Percentiles rank a stretch among this genome's conserved stretches.
phyloP scores from a whole-genome alignment of 2,113 vertebrate genomes.

The Solea solea region DNA sequence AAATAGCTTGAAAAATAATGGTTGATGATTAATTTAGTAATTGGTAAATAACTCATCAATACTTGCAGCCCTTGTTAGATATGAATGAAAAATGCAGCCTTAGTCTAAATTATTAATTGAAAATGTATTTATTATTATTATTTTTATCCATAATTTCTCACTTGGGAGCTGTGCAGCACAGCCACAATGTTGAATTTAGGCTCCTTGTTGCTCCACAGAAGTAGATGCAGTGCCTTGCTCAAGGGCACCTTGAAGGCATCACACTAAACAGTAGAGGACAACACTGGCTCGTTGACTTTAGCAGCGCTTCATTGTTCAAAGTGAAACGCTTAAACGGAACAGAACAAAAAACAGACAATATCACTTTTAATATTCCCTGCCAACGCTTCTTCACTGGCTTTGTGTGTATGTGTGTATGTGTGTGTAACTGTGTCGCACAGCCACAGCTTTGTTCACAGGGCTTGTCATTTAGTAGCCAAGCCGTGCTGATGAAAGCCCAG shows the following conservation, averaged over 20 bases:
- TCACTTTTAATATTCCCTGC: slow-evolving; percentile 43
- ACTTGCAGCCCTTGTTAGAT: too few relatives aligned
- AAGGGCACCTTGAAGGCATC: slow-evolving; percentile 13
- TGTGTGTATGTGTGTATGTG: neutral
- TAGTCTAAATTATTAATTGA: too few relatives aligned
- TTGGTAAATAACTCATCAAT: too few relatives aligned
- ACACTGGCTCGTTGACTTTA: slow-evolving; percentile 12
- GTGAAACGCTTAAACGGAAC: neutral
- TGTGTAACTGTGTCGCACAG: slow-evolving; percentile 49
- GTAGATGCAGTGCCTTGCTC: slow-evolving; percentile 19
- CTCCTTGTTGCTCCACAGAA: neutral
- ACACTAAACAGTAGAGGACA: slow-evolving; percentile 17
- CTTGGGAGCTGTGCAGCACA: neutral
- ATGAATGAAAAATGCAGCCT: too few relatives aligned
- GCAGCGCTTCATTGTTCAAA: slow-evolving; percentile 1
- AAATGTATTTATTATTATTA: too few relatives aligned
- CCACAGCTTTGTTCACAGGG: slow-evolving; percentile 57
- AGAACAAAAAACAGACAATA: slow-evolving; percentile 40
- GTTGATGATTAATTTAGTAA: too few relatives aligned
- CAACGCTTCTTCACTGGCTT: slow-evolving; percentile 4
- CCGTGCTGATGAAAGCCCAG: slow-evolving; percentile 59
- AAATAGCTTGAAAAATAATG: too few relatives aligned
- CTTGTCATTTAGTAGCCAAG: slow-evolving; percentile 54
- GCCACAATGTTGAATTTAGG: neutral
- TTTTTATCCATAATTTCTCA: neutral